Percentiles rank a stretch among this genome's conserved stretches.
Evolutionary conservation across 2,888 invertebrate species (phyloP).

Genomic region (Dicyrtomina minuta): DNA sequence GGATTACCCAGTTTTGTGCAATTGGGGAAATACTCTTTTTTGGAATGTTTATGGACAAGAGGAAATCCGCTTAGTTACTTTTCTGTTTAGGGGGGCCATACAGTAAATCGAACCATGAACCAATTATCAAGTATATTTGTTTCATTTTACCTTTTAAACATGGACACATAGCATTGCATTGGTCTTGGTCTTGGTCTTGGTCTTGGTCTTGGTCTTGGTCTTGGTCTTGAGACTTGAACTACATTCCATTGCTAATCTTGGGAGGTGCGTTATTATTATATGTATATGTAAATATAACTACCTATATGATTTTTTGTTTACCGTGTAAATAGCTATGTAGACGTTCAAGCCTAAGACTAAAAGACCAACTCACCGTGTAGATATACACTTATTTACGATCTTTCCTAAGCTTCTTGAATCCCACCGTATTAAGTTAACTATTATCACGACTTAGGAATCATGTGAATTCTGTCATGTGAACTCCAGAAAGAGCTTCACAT

Average conservation of each 20-base stretch:
- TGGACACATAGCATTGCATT: background rate
- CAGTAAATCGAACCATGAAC: slow-evolving; percentile 8
- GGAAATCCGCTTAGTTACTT: slow-evolving; percentile 9
- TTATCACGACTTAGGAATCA: slow-evolving; percentile 2
- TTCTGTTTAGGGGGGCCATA: slow-evolving; percentile 2
- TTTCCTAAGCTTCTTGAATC: slow-evolving; percentile 9
- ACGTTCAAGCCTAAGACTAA: too few species aligned
- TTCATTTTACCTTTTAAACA: too few species aligned
- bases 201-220: too few species aligned
- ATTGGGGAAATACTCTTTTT: slow-evolving; percentile 7
- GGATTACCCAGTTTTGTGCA: background rate
- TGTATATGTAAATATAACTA: too few species aligned
- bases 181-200: too few species aligned
- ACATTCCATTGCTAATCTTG: too few species aligned
- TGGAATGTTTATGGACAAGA: slow-evolving; percentile 4
- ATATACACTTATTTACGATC: slow-evolving; percentile 8
- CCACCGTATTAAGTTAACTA: slow-evolving; percentile 5
- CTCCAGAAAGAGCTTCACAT: too few species aligned
- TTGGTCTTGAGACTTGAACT: background rate
- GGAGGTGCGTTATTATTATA: too few species aligned
- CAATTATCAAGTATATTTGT: background rate
- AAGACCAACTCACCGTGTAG: too few species aligned
- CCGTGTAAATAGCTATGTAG: too few species aligned
- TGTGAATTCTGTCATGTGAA: background rate
- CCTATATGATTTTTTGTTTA: too few species aligned